phyloP scores from a whole-genome alignment of 2,888 invertebrate species.

The Yponomeuta plumbellus region DNA sequence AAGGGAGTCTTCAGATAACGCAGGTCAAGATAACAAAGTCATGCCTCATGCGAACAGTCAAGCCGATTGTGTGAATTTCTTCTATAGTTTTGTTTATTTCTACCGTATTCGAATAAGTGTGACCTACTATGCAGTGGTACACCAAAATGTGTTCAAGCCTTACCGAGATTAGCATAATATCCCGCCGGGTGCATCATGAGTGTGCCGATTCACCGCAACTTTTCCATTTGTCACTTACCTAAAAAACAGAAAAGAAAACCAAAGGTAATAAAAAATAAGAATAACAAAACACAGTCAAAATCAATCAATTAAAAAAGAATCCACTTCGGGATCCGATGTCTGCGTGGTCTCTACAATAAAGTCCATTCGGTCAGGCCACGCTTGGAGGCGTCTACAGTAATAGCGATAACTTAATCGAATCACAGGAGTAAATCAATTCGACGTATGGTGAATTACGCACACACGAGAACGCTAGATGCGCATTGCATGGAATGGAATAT shows the following conservation, averaged over 20 bases:
- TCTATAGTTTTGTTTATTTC: neutral
- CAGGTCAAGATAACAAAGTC: slow-evolving; percentile 13
- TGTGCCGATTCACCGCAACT: slow-evolving; percentile 58
- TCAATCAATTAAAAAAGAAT: slow-evolving; percentile 2
- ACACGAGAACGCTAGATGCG: slow-evolving; percentile 45
- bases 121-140: neutral
- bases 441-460: slow-evolving; percentile 15
- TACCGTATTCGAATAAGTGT: neutral
- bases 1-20: slow-evolving; percentile 11
- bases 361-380: neutral
- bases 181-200: slow-evolving; percentile 68
- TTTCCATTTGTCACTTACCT: slow-evolving; percentile 76
- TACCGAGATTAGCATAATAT: slow-evolving; percentile 74
- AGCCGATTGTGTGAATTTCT: neutral
- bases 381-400: slow-evolving; percentile 7
- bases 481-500: slow-evolving; percentile 49
- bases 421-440: slow-evolving; percentile 11
- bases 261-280: slow-evolving; percentile 19
- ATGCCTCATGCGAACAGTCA: neutral
- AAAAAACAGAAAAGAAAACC: slow-evolving; percentile 50
- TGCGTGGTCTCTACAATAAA: neutral
- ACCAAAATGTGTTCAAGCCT: slow-evolving; percentile 28
- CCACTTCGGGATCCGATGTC: neutral
- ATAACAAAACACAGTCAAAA: neutral
- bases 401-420: slow-evolving; percentile 13